Evolutionary conservation across 2,888 invertebrate species (phyloP), one percentile per base, ranked within the genome.

Genomic region (Pyrocoelia pectoralis): DNA sequence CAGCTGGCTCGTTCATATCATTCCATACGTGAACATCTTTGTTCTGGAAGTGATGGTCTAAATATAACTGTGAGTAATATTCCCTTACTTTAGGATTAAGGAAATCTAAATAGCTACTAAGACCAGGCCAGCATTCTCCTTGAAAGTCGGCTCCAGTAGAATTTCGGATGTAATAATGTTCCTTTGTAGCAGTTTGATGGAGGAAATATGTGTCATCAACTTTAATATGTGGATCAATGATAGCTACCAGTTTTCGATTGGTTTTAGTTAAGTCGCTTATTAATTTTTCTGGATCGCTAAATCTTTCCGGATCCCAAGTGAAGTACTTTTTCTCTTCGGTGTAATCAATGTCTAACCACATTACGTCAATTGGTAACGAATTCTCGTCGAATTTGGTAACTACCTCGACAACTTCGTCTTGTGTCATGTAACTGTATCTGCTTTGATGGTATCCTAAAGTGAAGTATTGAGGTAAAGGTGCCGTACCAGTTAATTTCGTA

Each of bases 1-100:
- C 95, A 2, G 97, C 95, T 0, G 99, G 98, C 78, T 99, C 98
- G 74, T 99, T 99, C 99, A 99, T 99, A 75, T 99, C 99, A 77
- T 98, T 99, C 98, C 98, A 99, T 19, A 94, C 87, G 80, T 92
- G 92, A 0, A 95, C 89, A 73, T 95, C 90, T 12, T 88, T 85
- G 10, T 94, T 93, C 43, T 53, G 4, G 82, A 93, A 96, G 76
- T 90, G 89, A 15, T 88, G 86, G 54, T 88, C 85, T 5, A 72
- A 74, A 70, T 85, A 88, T n/a, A 73, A 56, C 24, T 87, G 86
- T 0, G 90, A 83, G 81, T 93, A 95, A 82, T 95, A 98, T 51
- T 93, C 86, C 13, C 89, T 83, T 0, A 93, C 94, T 13, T 82
- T 88, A 0, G 96, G 95, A 81, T 96, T 90, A 71, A 95, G 88